Percentiles rank a stretch among this genome's conserved stretches.
phyloP scores from a whole-genome alignment of 1,140 invertebrate species.

The Odontomachus brunneus region DNA sequence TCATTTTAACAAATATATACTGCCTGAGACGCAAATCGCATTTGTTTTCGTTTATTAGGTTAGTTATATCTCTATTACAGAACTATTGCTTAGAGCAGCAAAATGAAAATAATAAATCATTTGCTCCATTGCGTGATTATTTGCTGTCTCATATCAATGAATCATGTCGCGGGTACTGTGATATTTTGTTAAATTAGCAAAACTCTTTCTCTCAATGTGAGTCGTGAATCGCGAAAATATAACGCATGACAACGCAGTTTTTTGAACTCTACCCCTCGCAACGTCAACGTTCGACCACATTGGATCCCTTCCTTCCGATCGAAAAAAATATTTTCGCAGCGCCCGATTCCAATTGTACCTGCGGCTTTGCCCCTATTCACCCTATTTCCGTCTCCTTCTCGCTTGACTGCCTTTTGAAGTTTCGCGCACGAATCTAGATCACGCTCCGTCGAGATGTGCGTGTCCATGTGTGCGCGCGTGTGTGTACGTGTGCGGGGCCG shows the following conservation, averaged over 20 bases:
- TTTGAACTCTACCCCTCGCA: background rate
- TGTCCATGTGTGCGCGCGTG: slow-evolving; percentile 48
- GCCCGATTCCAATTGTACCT: slow-evolving; percentile 64
- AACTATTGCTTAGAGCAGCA: too few species aligned
- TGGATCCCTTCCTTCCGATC: slow-evolving; percentile 66
- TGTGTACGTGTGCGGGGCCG: slow-evolving; percentile 7
- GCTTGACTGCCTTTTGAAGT: slow-evolving; percentile 73
- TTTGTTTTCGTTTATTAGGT: too few species aligned
- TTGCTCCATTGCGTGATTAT: too few species aligned
- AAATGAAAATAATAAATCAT: too few species aligned
- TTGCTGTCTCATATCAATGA: too few species aligned
- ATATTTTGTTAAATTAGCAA: too few species aligned
- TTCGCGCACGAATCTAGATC: slow-evolving; percentile 72
- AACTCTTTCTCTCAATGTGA: too few species aligned
- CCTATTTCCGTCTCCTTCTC: slow-evolving; percentile 45
- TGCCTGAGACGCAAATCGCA: too few species aligned
- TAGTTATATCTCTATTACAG: too few species aligned
- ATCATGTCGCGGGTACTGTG: too few species aligned
- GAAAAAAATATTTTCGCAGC: slow-evolving; percentile 77
- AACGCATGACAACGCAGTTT: background rate
- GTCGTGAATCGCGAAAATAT: background rate
- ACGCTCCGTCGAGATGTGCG: slow-evolving; percentile 35
- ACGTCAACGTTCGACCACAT: background rate
- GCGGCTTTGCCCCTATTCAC: slow-evolving; percentile 36
- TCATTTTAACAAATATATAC: too few species aligned